These are phyloP conservation scores for Pseudocheirus occidentalis DNA, from an alignment of 2,797 vertebrate genomes.

Conservation along the genomic window DNA sequence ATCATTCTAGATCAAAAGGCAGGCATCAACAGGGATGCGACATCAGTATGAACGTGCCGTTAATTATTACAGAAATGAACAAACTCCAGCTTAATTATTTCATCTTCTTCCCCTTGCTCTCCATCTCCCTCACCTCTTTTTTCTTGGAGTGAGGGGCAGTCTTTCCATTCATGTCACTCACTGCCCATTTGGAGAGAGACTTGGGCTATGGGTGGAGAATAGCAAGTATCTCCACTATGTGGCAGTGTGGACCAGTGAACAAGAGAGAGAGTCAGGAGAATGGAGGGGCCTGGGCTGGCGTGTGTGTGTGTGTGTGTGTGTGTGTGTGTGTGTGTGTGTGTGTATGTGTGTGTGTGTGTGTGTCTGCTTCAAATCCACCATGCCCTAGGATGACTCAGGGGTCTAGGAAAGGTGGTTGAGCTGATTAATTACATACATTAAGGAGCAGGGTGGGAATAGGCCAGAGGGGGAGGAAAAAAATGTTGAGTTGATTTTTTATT, in stretches of 20 bases:
- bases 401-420: constrained; percentile 56
- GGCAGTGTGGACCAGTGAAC: constrained; percentile 92
- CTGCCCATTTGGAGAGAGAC: constrained; percentile 41
- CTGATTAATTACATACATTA: constrained; percentile 49
- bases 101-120: constrained; percentile 74
- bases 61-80: constrained; percentile 88
- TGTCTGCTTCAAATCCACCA: constrained; percentile 52
- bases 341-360: no score
- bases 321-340: neutral
- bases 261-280: neutral
- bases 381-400: constrained; percentile 64
- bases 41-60: constrained; percentile 86
- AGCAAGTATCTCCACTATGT: constrained; percentile 87
- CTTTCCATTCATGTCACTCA: constrained; percentile 15
- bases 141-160: constrained; percentile 33
- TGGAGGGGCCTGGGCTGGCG: neutral
- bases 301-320: no score
- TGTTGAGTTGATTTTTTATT: neutral
- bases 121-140: constrained; percentile 23
- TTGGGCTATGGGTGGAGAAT: constrained; percentile 43
- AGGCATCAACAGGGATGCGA: constrained; percentile 89
- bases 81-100: constrained; percentile 80
- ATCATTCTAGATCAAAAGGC: constrained; percentile 95
- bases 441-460: neutral
- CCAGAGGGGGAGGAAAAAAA: rapidly evolving